Evolutionary conservation across 2,797 vertebrate genomes (phyloP).

Genomic region (Poeciliopsis paucimaculata): DNA sequence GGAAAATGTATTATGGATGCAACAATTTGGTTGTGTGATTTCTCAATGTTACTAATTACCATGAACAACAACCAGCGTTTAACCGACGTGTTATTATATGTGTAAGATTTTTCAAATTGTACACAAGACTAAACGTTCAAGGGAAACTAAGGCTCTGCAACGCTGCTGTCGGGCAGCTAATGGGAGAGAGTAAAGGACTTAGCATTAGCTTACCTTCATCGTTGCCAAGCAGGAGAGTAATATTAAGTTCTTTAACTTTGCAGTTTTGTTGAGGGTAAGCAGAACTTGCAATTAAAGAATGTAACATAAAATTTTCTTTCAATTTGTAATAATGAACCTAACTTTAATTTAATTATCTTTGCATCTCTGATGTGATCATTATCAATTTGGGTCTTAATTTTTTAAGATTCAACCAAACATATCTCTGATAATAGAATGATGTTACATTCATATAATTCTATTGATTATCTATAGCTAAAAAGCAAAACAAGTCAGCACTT

Average conservation of each 20-base stretch:
- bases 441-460: not conserved
- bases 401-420: not conserved
- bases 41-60: conserved; percentile 4
- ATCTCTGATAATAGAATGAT: not conserved
- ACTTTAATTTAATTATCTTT: not conserved
- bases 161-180: not conserved
- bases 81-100: not conserved
- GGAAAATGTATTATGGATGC: not conserved
- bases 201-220: not conserved
- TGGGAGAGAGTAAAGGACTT: not conserved
- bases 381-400: not conserved
- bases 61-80: not conserved
- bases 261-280: not conserved
- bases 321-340: not conserved
- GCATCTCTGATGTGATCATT: not conserved
- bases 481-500: not conserved
- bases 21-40: conserved; percentile 8
- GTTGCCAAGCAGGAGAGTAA: not conserved
- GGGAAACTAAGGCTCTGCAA: too few species aligned
- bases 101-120: not conserved
- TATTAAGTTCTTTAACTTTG: not conserved
- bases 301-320: not conserved
- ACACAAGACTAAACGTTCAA: not conserved
- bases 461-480: not conserved
- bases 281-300: not conserved